Evolutionary conservation across 2,113 vertebrate genomes (phyloP).

Genomic region (Falco punctatus): DNA sequence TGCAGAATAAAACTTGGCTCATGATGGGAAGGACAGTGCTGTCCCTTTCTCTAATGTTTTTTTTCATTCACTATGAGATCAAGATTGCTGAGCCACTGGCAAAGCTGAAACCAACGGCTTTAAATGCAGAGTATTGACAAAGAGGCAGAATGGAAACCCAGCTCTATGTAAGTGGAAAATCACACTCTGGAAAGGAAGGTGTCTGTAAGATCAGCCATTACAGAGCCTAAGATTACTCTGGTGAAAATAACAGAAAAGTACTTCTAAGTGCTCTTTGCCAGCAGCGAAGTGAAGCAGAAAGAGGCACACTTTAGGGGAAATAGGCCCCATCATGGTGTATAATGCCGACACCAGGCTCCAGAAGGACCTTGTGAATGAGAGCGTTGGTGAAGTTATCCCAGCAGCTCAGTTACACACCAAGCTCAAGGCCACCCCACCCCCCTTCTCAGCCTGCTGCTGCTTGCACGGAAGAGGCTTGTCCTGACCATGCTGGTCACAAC

Average conservation of each 20-base stretch:
- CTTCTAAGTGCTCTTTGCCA: background rate
- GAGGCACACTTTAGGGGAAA: background rate
- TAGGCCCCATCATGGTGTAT: background rate
- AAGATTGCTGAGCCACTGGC: constrained; percentile 9
- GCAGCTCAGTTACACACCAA: background rate
- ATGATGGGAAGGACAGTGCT: background rate
- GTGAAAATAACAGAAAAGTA: constrained; percentile 24
- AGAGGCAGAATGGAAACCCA: background rate
- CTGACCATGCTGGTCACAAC: background rate
- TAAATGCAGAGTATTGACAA: constrained; percentile 20
- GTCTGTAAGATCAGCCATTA: background rate
- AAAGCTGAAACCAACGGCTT: constrained; percentile 26
- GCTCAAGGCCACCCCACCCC: background rate
- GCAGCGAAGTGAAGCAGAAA: background rate
- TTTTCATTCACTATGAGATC: background rate
- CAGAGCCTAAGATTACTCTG: background rate
- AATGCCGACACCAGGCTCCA: background rate
- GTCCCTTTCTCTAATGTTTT: background rate
- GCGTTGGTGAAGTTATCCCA: background rate
- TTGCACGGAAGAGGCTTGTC: background rate
- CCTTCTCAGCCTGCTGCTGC: accelerated
- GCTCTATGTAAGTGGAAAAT: background rate
- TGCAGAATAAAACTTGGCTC: background rate
- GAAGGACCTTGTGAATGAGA: background rate
- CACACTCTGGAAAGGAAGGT: background rate